Conservation (phyloP, 1,140 invertebrate species). For the Zophobas atratus region DNA sequence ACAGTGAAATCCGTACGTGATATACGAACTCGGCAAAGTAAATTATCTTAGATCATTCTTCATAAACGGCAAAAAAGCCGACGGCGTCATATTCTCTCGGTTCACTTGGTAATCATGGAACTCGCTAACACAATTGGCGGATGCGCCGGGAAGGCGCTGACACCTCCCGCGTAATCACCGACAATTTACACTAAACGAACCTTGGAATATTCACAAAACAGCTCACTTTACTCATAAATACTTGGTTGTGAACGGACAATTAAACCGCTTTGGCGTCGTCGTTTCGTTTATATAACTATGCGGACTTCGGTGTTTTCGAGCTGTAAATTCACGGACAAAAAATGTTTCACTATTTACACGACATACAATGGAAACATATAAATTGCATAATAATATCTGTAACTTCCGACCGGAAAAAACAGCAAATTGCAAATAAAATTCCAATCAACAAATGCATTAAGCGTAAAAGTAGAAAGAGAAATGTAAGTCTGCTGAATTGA, state of each 20-base stretch:
- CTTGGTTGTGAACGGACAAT: constrained; percentile 44
- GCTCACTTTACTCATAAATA: constrained; percentile 42
- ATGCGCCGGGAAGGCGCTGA: constrained; percentile 5
- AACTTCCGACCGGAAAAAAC: too few relatives aligned
- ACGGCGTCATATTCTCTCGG: neutral
- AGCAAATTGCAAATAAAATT: too few relatives aligned
- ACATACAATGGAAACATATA: too few relatives aligned
- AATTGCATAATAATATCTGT: too few relatives aligned
- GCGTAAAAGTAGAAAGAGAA: too few relatives aligned
- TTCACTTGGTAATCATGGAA: neutral
- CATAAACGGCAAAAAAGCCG: neutral
- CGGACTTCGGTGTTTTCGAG: neutral
- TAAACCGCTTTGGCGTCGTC: constrained; percentile 21
- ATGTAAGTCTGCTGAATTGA: too few relatives aligned
- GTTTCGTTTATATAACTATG: constrained; percentile 34
- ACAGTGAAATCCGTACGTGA: constrained; percentile 45
- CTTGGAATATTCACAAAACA: constrained; percentile 33
- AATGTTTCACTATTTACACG: too few relatives aligned
- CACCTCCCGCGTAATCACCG: constrained; percentile 21
- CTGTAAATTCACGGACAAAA: neutral
- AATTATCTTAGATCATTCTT: neutral
- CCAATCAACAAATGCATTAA: too few relatives aligned
- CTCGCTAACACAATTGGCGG: neutral
- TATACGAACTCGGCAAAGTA: constrained; percentile 21
- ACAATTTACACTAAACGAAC: constrained; percentile 40